Percentiles rank a stretch among this genome's conserved stretches.
Conservation (phyloP, 2,888 invertebrate species). For the Gastrophysa polygoni region DNA sequence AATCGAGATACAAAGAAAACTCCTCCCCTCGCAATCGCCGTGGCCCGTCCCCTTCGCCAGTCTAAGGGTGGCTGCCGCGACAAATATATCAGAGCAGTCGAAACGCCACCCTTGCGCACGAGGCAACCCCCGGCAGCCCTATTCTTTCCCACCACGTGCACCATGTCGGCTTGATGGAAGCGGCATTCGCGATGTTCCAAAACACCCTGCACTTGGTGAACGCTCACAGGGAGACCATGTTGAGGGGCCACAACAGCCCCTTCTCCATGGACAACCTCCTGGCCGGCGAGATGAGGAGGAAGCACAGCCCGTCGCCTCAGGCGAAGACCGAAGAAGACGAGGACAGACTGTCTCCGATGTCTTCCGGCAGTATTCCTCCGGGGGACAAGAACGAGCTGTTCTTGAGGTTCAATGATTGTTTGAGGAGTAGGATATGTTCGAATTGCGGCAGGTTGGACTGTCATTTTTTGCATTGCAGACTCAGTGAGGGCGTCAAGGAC, state of each 20-base stretch:
- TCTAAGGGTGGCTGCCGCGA: constrained; percentile 50
- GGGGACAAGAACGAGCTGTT: constrained; percentile 51
- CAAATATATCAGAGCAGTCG: constrained; percentile 49
- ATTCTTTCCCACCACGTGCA: constrained; percentile 25
- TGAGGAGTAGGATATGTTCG: constrained; percentile 60
- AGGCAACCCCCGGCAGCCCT: too few species aligned
- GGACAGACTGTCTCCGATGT: constrained; percentile 48
- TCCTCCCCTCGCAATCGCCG: constrained; percentile 45
- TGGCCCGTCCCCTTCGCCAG: constrained; percentile 48
- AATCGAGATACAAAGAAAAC: constrained; percentile 45
- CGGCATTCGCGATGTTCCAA: constrained; percentile 49
- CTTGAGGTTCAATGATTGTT: constrained; percentile 53
- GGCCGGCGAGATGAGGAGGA: constrained; percentile 48
- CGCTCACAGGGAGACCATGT: constrained; percentile 53
- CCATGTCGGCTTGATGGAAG: not conserved
- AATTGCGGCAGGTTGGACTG: constrained; percentile 65
- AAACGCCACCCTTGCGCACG: constrained; percentile 36
- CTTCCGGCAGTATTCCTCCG: constrained; percentile 27
- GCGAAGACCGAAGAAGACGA: constrained; percentile 44
- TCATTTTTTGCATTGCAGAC: constrained; percentile 57
- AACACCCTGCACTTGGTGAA: constrained; percentile 52
- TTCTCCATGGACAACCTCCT: constrained; percentile 58
- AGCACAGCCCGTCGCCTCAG: constrained; percentile 38
- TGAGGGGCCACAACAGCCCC: constrained; percentile 54
- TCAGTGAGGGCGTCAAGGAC: constrained; percentile 52